Evolutionary conservation across 2,113 vertebrate species (phyloP).

Genomic region (Ia io): DNA sequence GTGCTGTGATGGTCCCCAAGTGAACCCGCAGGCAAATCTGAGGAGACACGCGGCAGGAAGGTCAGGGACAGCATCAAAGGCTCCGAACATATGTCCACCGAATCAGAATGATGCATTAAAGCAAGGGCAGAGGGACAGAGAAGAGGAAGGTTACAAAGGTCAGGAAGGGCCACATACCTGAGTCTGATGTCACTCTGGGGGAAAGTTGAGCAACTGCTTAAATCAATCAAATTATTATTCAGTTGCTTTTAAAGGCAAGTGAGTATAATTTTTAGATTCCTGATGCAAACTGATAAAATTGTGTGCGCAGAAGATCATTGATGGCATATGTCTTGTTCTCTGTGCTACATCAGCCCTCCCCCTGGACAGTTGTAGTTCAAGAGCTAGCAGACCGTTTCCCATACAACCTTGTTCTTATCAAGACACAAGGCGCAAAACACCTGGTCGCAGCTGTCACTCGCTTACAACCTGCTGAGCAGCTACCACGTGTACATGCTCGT

Average conservation of each 20-base stretch:
- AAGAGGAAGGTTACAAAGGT: accelerated
- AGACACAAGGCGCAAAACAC: background rate
- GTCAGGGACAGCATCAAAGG: background rate
- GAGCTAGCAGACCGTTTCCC: too few relatives aligned
- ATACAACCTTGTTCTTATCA: accelerated
- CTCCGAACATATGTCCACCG: accelerated
- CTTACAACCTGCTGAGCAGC: accelerated
- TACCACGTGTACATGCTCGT: accelerated
- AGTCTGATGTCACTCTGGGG: accelerated
- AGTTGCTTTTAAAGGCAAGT: background rate
- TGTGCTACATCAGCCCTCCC: background rate
- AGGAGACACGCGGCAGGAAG: too few relatives aligned
- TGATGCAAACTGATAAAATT: accelerated
- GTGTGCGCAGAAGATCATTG: background rate
- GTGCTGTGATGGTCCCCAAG: accelerated
- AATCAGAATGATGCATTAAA: background rate
- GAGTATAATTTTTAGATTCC: background rate
- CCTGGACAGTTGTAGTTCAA: background rate
- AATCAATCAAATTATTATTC: background rate
- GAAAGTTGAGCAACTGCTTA: background rate
- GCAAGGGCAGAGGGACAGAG: background rate
- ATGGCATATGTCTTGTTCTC: accelerated
- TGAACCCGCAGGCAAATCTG: background rate
- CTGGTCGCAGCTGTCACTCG: too few relatives aligned
- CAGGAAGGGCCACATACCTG: accelerated